A percentile compares a stretch with the other conserved stretches of the same genome.
These are phyloP conservation scores for Thryonomys swinderianus DNA, from an alignment of 2,113 vertebrate genomes.

Conservation along the genomic window DNA sequence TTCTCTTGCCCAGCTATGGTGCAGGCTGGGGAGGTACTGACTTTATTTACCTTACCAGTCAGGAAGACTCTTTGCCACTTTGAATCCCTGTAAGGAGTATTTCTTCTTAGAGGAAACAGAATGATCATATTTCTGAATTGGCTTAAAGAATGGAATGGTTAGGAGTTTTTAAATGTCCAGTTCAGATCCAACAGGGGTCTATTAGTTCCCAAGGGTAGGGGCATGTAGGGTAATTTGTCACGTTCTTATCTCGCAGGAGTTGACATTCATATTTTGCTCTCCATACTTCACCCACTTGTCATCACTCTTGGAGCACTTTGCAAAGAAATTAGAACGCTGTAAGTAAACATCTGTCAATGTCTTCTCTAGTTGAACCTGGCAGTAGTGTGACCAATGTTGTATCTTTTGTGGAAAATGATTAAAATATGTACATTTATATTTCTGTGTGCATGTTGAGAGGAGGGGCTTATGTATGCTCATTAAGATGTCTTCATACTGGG, in stretches of 20 bases:
- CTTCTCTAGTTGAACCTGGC: background rate
- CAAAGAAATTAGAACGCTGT: background rate
- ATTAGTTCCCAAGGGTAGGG: background rate
- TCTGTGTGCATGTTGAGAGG: background rate
- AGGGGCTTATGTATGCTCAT: background rate
- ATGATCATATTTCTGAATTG: background rate
- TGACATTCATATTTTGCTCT: background rate
- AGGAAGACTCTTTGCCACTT: background rate
- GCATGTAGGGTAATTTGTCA: background rate
- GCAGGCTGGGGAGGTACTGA: too few relatives aligned
- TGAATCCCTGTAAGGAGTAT: background rate
- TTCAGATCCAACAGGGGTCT: background rate
- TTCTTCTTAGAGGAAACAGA: background rate
- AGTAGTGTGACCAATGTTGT: background rate
- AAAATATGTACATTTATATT: background rate
- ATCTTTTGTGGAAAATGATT: slow-evolving; percentile 7
- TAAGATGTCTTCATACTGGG: background rate
- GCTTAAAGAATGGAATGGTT: background rate
- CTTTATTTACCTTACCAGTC: background rate
- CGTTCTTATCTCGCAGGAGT: background rate
- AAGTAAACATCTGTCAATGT: background rate
- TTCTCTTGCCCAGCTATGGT: background rate
- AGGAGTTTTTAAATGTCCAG: background rate
- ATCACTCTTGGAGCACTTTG: background rate
- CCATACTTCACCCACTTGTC: background rate